Base-by-base conservation (phyloP, 1,140 invertebrate species). In the Platyura marginata region DNA sequence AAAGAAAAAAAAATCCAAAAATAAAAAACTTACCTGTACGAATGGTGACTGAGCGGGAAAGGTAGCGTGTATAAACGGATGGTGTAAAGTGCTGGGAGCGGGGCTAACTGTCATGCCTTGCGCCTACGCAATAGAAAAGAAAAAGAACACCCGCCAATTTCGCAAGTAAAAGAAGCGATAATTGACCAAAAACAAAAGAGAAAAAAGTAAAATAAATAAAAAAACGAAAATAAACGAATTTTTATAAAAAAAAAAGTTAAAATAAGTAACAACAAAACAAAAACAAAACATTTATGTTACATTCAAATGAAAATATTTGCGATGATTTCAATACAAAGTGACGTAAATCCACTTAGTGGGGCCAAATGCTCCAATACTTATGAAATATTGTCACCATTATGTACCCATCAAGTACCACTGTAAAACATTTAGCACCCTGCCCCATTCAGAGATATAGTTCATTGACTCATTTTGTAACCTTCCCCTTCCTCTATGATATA, bases 61-160 rank as follows among this genome's bases (percentile, higher is more conserved):
- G 59, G 53, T 57, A 58, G 59, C 54, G 49, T 61, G 58, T 54
- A 59, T 52, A 57, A 58, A 61, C 55, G 55, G 57, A 61, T 61
- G 58, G 55, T 59, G 61, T 51, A 61, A 57, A 54, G 59, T 61
- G 59, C 61, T 56, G 56, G 58, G 59, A 57, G 59, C 58, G 54
- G 59, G 59, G 61, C 56, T 61, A 53, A 61, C 58, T 47, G 58
- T 61, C 59, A 61, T 61, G 52, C 59, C 58, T 57, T 61, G 59
- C 56, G 59, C 59, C 59, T 61, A 54, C 36, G 10, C n/a, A n/a
- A 36, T 20, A 33, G 20, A 33, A 38, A 39, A 11, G 22, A 37
- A 37, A 35, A n/a, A 36, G 20, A 35, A 43, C 15, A 18, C 21
- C 19, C n/a, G 21, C 10, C 16, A 22, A 23, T 21, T 25, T 36